Percentiles rank a stretch among this genome's conserved stretches.
These are phyloP conservation scores for Melopsittacus undulatus DNA, from an alignment of 2,797 vertebrate species.

Conservation along the genomic window DNA sequence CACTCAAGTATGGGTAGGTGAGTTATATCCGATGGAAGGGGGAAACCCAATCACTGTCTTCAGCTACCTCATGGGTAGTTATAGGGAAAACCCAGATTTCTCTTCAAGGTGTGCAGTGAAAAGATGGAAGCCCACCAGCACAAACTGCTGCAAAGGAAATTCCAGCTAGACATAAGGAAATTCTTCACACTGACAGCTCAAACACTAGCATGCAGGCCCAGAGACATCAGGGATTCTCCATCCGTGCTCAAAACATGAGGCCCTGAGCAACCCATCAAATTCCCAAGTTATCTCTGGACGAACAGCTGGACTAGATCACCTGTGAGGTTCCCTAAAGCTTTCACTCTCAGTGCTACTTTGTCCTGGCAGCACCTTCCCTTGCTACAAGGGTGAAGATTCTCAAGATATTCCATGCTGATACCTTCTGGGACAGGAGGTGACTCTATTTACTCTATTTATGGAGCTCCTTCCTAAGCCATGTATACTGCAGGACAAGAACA, in stretches of 20 bases:
- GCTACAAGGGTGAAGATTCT: not conserved
- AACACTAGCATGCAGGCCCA: not conserved
- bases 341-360: not conserved
- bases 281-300: not conserved
- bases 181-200: not conserved
- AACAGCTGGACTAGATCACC: not conserved
- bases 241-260: accelerated
- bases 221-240: not conserved
- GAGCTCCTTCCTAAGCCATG: not conserved
- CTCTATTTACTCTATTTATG: not conserved
- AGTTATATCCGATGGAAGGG: not conserved
- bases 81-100: not conserved
- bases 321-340: not conserved
- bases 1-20: not conserved
- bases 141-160: not conserved
- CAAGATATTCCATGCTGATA: not conserved
- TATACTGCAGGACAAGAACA: not conserved
- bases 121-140: not conserved
- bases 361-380: not conserved
- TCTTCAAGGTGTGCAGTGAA: not conserved
- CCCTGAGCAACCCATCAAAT: not conserved
- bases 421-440: not conserved
- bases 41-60: accelerated
- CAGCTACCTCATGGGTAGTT: not conserved
- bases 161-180: not conserved